These are phyloP conservation scores for Ormyrus rosae DNA, from an alignment of 2,888 invertebrate species.

Conservation along the genomic window DNA sequence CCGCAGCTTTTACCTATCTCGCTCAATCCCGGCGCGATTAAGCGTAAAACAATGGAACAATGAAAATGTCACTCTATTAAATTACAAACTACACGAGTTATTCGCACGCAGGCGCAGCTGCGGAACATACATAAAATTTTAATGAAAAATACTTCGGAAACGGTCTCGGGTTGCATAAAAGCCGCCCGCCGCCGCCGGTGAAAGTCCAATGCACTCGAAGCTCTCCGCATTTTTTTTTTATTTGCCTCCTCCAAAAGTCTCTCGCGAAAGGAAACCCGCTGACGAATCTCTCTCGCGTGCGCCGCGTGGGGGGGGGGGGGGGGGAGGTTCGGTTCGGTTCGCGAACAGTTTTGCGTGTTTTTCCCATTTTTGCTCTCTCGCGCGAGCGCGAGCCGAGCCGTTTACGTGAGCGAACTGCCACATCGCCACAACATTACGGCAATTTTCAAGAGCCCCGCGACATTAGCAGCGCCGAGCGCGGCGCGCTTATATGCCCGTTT, in stretches of 20 bases:
- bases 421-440: slow-evolving; percentile 19
- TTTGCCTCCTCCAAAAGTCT: not conserved
- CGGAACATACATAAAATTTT: slow-evolving; percentile 9
- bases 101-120: slow-evolving; percentile 14
- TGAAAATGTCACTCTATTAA: slow-evolving; percentile 51
- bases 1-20: not conserved
- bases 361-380: slow-evolving; percentile 6
- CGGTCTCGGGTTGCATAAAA: slow-evolving; percentile 7
- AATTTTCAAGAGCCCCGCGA: slow-evolving; percentile 27
- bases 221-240: not conserved
- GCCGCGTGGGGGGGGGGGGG: not conserved
- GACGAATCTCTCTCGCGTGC: slow-evolving; percentile 22
- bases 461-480: not conserved
- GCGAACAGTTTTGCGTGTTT: not conserved
- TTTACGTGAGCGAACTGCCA: slow-evolving; percentile 7
- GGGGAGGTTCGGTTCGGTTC: not conserved
- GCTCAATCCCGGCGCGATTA: slow-evolving; percentile 25
- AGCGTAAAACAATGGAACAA: slow-evolving; percentile 46
- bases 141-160: slow-evolving; percentile 2
- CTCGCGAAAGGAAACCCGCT: not conserved
- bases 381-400: not conserved
- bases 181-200: not conserved
- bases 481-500: slow-evolving; percentile 47
- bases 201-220: slow-evolving; percentile 24
- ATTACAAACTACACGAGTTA: slow-evolving; percentile 38